phyloP scores from a whole-genome alignment of 2,888 invertebrate genomes.

The Pomacea canaliculata region DNA sequence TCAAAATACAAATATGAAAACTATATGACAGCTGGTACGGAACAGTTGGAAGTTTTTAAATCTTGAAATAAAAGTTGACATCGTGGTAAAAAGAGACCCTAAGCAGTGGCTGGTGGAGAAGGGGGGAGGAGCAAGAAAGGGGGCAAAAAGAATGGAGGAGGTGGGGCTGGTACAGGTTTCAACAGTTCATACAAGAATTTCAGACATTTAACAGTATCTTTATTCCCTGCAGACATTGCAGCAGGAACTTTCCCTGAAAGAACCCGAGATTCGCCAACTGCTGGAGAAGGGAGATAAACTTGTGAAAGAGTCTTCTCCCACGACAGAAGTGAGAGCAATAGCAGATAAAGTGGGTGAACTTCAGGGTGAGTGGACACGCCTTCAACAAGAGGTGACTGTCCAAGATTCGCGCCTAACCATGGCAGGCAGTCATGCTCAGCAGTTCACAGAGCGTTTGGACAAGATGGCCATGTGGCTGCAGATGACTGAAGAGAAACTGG shows the following conservation, averaged over 20 bases:
- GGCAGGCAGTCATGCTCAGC: constrained; percentile 78
- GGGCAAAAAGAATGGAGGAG: too few species aligned
- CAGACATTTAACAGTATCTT: too few species aligned
- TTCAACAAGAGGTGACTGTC: constrained; percentile 89
- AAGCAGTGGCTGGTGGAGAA: too few species aligned
- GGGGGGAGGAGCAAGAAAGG: too few species aligned
- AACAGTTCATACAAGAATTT: too few species aligned
- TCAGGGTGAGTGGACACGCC: constrained; percentile 90
- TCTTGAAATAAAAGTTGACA: too few species aligned
- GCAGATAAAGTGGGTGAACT: constrained; percentile 86
- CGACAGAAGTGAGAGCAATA: constrained; percentile 73
- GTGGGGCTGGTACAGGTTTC: too few species aligned
- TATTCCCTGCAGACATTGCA: constrained; percentile 49
- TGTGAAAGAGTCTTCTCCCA: constrained; percentile 40
- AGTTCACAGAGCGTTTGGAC: constrained; percentile 88
- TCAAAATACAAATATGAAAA: too few species aligned
- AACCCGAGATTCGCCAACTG: constrained; percentile 72
- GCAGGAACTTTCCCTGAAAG: constrained; percentile 55
- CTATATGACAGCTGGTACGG: too few species aligned
- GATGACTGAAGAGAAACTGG: constrained; percentile 86
- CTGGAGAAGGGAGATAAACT: constrained; percentile 89
- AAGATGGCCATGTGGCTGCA: constrained; percentile 78
- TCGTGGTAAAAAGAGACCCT: too few species aligned
- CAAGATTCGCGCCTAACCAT: constrained; percentile 62
- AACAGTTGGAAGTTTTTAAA: too few species aligned